phyloP scores from a whole-genome alignment of 2,888 invertebrate species.

The Pharmacophagus antenor region DNA sequence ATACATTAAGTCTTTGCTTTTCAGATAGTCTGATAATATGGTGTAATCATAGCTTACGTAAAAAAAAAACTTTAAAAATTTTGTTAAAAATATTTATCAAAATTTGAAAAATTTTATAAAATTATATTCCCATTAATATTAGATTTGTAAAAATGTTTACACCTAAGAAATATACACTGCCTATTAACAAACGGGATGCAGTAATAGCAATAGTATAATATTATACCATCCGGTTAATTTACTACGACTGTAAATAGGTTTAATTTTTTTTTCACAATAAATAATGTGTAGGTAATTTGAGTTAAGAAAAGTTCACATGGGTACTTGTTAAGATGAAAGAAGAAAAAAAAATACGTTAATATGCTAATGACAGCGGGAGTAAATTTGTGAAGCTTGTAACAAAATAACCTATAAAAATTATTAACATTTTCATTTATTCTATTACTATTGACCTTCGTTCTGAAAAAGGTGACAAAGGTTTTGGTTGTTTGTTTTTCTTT shows the following conservation, averaged over 20 bases:
- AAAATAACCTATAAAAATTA: not conserved
- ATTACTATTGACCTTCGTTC: too few species aligned
- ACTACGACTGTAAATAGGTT: conserved; percentile 1
- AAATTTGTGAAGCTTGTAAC: not conserved
- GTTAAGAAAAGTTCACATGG: not conserved
- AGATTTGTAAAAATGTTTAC: not conserved
- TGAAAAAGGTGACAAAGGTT: too few species aligned
- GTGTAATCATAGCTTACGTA: too few species aligned
- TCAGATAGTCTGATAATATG: too few species aligned
- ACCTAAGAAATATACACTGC: not conserved
- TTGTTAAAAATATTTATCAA: too few species aligned
- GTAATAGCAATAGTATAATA: not conserved
- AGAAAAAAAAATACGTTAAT: conserved; percentile 7
- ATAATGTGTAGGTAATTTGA: not conserved
- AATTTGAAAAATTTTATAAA: too few species aligned
- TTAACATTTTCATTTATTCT: not conserved
- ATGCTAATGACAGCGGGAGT: conserved; percentile 9
- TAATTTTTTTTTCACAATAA: not conserved
- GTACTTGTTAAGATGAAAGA: not conserved
- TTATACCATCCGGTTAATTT: conserved; percentile 6
- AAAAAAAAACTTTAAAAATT: too few species aligned
- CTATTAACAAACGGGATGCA: not conserved
- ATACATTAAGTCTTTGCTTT: not conserved
- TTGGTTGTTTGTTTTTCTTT: too few species aligned
- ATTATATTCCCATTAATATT: too few species aligned